phyloP scores from a whole-genome alignment of 2,797 vertebrate genomes.

The Streptopelia turtur region DNA sequence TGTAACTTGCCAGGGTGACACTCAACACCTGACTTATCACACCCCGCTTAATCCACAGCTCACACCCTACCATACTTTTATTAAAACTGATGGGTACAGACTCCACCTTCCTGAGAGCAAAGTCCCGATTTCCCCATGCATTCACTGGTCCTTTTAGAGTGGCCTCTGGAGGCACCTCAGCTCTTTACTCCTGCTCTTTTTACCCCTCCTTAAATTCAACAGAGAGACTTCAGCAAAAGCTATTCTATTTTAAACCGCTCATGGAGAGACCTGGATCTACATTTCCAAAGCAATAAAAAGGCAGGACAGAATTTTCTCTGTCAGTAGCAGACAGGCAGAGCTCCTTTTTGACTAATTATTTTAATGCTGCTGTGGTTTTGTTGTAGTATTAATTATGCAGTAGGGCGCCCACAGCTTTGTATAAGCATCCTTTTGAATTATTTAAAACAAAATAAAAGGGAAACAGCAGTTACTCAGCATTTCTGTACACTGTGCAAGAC shows the following conservation, averaged over 20 bases:
- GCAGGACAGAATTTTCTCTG: neutral
- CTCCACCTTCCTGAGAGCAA: neutral
- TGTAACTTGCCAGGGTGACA: accelerated
- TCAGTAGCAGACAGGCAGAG: neutral
- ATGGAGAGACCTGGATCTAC: neutral
- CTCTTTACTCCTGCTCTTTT: neutral
- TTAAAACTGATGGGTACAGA: accelerated
- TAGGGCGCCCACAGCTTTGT: neutral
- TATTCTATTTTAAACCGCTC: neutral
- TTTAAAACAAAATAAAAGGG: constrained; percentile 29
- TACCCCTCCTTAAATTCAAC: neutral
- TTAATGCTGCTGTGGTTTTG: constrained; percentile 28
- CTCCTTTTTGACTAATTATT: constrained; percentile 28
- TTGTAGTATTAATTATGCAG: constrained; percentile 30
- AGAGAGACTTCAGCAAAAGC: neutral
- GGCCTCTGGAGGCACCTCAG: neutral
- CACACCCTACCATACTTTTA: neutral
- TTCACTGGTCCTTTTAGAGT: neutral
- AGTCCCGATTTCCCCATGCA: neutral
- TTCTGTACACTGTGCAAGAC: neutral
- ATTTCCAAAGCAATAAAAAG: neutral
- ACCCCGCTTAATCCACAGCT: accelerated
- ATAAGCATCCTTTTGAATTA: constrained; percentile 15
- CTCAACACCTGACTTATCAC: neutral
- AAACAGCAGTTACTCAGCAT: constrained; percentile 23